Base-by-base conservation (phyloP, 2,888 invertebrate species). In the Drosophila percnosoma region DNA sequence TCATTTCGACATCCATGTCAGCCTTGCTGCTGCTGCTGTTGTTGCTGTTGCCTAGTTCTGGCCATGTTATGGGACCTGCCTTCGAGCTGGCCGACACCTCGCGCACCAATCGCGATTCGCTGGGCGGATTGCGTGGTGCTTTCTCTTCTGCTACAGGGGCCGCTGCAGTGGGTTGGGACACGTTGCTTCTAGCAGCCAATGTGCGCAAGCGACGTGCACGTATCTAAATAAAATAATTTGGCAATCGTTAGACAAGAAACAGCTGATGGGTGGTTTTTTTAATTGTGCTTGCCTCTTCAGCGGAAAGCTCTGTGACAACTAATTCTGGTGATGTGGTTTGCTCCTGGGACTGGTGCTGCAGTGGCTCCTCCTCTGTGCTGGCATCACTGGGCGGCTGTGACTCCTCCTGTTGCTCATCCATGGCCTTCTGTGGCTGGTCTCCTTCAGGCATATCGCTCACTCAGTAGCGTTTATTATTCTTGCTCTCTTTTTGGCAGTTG, bases 241-340 rank as follows among this genome's bases (percentile, higher is more conserved):
- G 31, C 45, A 60, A 34, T 15, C 45, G 58, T 66, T 54, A 54
- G 52, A 59, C 21, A 55, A 51, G 21, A 42, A 15, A 29, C 29
- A 33, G 8, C 33, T 52, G 33, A 29, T 18, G 11, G 6, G 24
- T 48, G 15, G 33, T 64, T 10, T 21, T 18, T 11, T 21, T 40
- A 48, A 6, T n/a, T 70, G 27, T 18, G 27, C 95, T 95, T 94
- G 97, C 97, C 96, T 97, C 97, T 94, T 97, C 97, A 93, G 96
- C 97, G 92, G 96, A 96, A 88, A 97, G 94, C 95, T 97, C 97
- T 94, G 96, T 96, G 73, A 61, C 64, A n/a, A 71, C 59, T 38
- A 52, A 49, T 8, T 63, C 63, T 62, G 61, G 48, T 10, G 64
- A 34, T 42, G 62, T 31, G 29, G 42, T 27, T 31, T 75, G 59